These are phyloP conservation scores for Balaenoptera acutorostrata DNA, from an alignment of 2,113 vertebrate genomes.

Conservation along the genomic window DNA sequence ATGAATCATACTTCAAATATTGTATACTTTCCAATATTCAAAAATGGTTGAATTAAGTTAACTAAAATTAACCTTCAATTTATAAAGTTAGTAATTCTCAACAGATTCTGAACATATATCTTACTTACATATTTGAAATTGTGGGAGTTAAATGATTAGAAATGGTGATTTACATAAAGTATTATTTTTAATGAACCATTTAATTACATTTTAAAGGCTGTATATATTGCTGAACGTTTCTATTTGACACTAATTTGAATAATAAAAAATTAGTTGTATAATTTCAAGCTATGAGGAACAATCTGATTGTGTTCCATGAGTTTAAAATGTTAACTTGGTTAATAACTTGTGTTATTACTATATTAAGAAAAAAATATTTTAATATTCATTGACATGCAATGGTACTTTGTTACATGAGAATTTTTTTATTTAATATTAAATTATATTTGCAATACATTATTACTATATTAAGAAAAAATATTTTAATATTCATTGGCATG, in stretches of 20 bases:
- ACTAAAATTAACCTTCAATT: neutral
- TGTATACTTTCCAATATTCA: neutral
- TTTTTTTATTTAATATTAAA: neutral
- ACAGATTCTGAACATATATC: neutral
- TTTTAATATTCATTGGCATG: neutral
- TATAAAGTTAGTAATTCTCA: slow-evolving; percentile 24
- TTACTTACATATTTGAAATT: neutral
- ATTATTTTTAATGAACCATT: slow-evolving; percentile 3
- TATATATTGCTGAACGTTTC: neutral
- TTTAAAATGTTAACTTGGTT: neutral
- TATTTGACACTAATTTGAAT: neutral
- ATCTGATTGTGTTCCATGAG: neutral
- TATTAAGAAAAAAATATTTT: neutral
- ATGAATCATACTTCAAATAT: neutral
- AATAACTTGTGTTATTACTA: neutral
- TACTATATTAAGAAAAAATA: neutral
- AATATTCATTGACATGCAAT: neutral
- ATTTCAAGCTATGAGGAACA: neutral
- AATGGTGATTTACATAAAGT: slow-evolving; percentile 19
- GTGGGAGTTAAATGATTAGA: neutral
- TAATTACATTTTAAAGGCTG: neutral
- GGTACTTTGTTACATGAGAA: neutral
- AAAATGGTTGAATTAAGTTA: neutral
- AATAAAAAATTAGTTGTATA: neutral
- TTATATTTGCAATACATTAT: neutral